Conservation (phyloP, 1,140 invertebrate species). For the Zaprionus davidi region DNA sequence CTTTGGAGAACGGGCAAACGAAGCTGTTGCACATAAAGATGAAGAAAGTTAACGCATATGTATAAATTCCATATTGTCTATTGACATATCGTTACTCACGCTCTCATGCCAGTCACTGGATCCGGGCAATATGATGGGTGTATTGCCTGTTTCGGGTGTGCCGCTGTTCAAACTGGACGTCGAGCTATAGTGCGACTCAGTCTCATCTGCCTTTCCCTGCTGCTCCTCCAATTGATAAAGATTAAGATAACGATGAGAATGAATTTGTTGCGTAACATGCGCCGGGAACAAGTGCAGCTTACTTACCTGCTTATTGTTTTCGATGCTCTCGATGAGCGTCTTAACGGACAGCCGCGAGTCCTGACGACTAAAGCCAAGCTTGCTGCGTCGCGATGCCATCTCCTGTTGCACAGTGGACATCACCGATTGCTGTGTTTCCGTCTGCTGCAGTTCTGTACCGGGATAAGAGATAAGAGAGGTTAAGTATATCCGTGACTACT, state of each 20-base stretch:
- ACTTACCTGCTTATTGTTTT: slow-evolving; percentile 93
- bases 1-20: slow-evolving; percentile 70
- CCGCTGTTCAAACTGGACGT: slow-evolving; percentile 84
- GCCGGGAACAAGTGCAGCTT: neutral
- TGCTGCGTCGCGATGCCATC: slow-evolving; percentile 86
- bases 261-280: neutral
- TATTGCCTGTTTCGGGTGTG: slow-evolving; percentile 69
- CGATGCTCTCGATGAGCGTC: slow-evolving; percentile 94
- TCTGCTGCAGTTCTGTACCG: slow-evolving; percentile 80
- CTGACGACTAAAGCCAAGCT: slow-evolving; percentile 87
- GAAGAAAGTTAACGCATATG: neutral
- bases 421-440: slow-evolving; percentile 85
- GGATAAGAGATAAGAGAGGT: neutral
- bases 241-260: neutral
- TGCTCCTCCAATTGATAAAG: slow-evolving; percentile 4
- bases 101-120: slow-evolving; percentile 77
- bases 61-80: neutral
- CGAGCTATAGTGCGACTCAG: slow-evolving; percentile 82
- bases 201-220: slow-evolving; percentile 74
- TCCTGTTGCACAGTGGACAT: slow-evolving; percentile 86
- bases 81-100: slow-evolving; percentile 44
- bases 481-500: neutral
- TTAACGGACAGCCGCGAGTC: slow-evolving; percentile 94
- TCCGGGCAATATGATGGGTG: slow-evolving; percentile 67
- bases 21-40: slow-evolving; percentile 23